Percentiles rank a stretch among this genome's conserved stretches.
Evolutionary conservation across 1,140 invertebrate species (phyloP).

Genomic region (Drosophila miranda): DNA sequence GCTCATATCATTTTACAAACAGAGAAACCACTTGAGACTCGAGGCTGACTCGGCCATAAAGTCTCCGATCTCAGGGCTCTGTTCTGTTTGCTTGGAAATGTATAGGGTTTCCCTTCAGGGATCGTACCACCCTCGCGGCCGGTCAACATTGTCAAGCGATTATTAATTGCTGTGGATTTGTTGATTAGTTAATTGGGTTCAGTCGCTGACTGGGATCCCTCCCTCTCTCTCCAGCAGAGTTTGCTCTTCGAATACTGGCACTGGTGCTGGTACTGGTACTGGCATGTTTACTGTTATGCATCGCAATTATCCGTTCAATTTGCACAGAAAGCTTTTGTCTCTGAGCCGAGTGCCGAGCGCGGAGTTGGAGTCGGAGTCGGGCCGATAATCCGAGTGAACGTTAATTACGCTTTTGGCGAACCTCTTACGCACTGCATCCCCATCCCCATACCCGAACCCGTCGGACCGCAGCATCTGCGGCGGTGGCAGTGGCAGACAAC

Average conservation of each 20-base stretch:
- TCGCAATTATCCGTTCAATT: slow-evolving; percentile 79
- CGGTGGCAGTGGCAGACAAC: slow-evolving; percentile 35
- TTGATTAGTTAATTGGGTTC: slow-evolving; percentile 63
- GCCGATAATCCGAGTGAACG: slow-evolving; percentile 78
- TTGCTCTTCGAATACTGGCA: no score
- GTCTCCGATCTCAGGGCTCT: slow-evolving; percentile 11
- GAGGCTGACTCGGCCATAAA: slow-evolving; percentile 51
- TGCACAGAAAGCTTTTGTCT: slow-evolving; percentile 79
- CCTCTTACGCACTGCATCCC: slow-evolving; percentile 56
- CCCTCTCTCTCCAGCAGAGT: neutral
- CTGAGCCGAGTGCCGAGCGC: slow-evolving; percentile 29
- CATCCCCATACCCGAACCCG: slow-evolving; percentile 14
- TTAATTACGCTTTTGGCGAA: slow-evolving; percentile 77
- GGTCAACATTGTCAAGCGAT: slow-evolving; percentile 49
- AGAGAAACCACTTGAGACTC: slow-evolving; percentile 68
- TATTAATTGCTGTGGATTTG: slow-evolving; percentile 72
- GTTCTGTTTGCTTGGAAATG: slow-evolving; percentile 42
- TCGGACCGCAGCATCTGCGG: slow-evolving; percentile 5
- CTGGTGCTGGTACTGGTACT: neutral
- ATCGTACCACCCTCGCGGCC: slow-evolving; percentile 60
- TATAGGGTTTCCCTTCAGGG: slow-evolving; percentile 9
- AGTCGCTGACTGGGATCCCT: neutral
- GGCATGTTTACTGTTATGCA: slow-evolving; percentile 65
- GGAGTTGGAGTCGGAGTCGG: no score
- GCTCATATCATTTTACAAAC: slow-evolving; percentile 80